Base-by-base conservation (phyloP, 1,140 invertebrate genomes). In the Micrasema minimum region DNA sequence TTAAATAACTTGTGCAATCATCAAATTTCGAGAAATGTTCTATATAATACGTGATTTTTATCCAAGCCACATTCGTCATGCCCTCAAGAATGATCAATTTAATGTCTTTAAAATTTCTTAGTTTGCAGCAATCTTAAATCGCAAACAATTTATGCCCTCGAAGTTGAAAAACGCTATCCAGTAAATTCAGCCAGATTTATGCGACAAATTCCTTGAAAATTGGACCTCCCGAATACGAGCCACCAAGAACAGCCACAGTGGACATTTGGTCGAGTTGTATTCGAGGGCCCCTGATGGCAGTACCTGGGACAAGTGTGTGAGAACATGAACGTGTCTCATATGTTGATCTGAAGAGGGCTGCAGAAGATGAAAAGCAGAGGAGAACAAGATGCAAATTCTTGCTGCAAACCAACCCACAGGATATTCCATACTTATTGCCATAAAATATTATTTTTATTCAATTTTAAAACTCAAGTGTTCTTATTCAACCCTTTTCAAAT, bases 221-320 rank as follows among this genome's bases (percentile, higher is more conserved):
- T 72, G 46, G 55, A 72, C 62, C 57, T 41, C 51, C 66, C 72
- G 59, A 55, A 74, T 77, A 1, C 69, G 69, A 59, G 72, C 69
- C 74, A 72, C 31, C 69, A 11, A 66, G 18, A 0, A 57, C 71
- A 75, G 74, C 71, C 69, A 69, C 45, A 50, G 66, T 41, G 59
- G 59, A 66, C 61, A 74, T 77, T 74, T 76, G 43, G 50, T 62
- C 69, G 69, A 76, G n/a, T n/a, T n/a, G n/a, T n/a, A n/a, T n/a
- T n/a, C n/a, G n/a, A n/a, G n/a, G n/a, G n/a, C n/a, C n/a, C n/a
- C n/a, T n/a, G n/a, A n/a, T n/a, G n/a, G n/a, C n/a, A n/a, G n/a
- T n/a, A n/a, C n/a, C n/a, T n/a, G n/a, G n/a, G n/a, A n/a, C n/a
- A n/a, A n/a, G n/a, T n/a, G n/a, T n/a, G n/a, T n/a, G n/a, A n/a